phyloP scores from a whole-genome alignment of 1,140 invertebrate species.

The Spodoptera litura region DNA sequence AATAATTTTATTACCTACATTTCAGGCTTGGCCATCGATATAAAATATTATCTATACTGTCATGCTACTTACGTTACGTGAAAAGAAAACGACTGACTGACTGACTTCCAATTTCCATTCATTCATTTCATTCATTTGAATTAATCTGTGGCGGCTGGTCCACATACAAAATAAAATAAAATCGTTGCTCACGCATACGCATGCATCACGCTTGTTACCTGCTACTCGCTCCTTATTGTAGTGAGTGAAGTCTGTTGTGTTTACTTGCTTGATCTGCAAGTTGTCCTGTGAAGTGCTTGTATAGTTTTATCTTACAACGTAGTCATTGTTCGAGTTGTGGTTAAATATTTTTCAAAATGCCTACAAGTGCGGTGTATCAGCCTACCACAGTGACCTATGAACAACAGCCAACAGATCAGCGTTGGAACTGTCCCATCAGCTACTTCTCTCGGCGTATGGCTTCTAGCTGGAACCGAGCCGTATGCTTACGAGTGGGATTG shows the following conservation, averaged over 20 bases:
- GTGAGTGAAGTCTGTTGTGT: constrained; percentile 27
- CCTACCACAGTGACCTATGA: constrained; percentile 91
- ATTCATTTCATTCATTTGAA: no score
- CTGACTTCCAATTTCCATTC: no score
- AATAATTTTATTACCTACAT: no score
- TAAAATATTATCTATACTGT: no score
- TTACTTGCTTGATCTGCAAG: constrained; percentile 41
- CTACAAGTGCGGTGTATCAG: constrained; percentile 89
- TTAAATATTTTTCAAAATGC: constrained; percentile 75
- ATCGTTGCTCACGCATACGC: constrained; percentile 32
- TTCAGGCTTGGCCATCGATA: no score
- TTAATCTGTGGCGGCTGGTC: no score
- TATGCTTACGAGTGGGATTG: constrained; percentile 78
- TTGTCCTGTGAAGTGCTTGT: constrained; percentile 49
- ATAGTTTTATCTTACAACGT: constrained; percentile 15
- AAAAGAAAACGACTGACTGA: no score
- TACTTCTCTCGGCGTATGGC: constrained; percentile 87
- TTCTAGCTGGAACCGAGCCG: constrained; percentile 80
- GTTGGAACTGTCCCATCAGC: constrained; percentile 87
- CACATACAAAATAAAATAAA: constrained; percentile 33
- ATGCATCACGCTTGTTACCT: constrained; percentile 44
- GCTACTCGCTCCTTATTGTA: not conserved
- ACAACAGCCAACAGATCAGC: constrained; percentile 84
- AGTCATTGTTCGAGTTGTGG: constrained; percentile 54
- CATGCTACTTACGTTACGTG: no score